phyloP scores from a whole-genome alignment of 2,113 vertebrate genomes.

The Neoarius graeffei region DNA sequence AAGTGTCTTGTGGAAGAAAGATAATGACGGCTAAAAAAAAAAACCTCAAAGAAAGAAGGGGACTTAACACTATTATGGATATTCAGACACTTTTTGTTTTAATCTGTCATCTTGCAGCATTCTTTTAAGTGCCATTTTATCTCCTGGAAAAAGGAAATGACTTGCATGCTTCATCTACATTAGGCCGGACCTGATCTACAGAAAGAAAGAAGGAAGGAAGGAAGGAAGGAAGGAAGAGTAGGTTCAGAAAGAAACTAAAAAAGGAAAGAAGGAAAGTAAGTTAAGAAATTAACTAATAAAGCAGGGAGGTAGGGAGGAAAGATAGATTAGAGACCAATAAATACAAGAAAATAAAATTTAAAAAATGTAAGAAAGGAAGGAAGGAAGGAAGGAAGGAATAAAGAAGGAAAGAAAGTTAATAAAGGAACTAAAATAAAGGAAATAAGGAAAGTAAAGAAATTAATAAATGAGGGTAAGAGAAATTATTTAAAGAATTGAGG shows the following conservation, averaged over 20 bases:
- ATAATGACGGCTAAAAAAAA: neutral
- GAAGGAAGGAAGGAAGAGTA: neutral
- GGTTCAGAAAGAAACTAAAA: neutral
- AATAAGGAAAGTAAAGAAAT: neutral
- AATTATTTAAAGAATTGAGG: too few species aligned
- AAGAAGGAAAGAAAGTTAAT: neutral
- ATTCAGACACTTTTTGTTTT: neutral
- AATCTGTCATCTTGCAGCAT: neutral
- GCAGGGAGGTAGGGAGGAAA: neutral
- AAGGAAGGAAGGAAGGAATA: neutral
- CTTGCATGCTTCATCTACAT: conserved; percentile 4
- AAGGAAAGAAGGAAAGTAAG: neutral
- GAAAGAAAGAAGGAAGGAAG: neutral
- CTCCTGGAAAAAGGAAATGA: conserved; percentile 43
- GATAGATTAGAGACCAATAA: neutral
- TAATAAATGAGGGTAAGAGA: too few species aligned
- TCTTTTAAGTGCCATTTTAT: conserved; percentile 32
- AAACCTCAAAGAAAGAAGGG: neutral
- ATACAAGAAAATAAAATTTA: conserved; percentile 5
- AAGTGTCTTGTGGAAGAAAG: neutral
- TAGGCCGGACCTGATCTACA: neutral
- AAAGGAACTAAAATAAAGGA: neutral
- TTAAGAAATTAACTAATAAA: neutral
- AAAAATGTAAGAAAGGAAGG: conserved; percentile 45
- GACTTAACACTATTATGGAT: neutral